These are phyloP conservation scores for Macroteleia sp. DNA, from an alignment of 2,888 invertebrate genomes.

Conservation along the genomic window DNA sequence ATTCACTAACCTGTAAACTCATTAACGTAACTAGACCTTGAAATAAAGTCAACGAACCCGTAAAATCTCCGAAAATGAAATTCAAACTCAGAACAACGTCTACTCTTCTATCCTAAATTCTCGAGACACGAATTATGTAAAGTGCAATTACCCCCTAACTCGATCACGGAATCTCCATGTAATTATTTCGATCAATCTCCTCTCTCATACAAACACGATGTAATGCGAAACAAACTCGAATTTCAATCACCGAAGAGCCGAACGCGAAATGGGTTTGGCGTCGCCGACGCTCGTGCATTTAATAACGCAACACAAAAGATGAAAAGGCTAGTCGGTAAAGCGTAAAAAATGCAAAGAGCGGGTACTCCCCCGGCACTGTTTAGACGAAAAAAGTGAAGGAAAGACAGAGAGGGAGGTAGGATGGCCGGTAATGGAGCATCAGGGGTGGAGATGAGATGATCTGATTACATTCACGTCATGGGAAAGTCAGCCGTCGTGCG, in stretches of 20 bases:
- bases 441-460: slow-evolving; percentile 71
- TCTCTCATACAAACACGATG: slow-evolving; percentile 15
- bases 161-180: slow-evolving; percentile 37
- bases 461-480: slow-evolving; percentile 82
- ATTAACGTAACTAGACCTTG: too few relatives aligned
- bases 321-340: slow-evolving; percentile 51
- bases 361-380: slow-evolving; percentile 43
- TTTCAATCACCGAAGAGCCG: slow-evolving; percentile 46
- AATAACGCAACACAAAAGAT: slow-evolving; percentile 57
- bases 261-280: slow-evolving; percentile 38
- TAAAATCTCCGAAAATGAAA: too few relatives aligned
- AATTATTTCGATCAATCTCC: slow-evolving; percentile 48
- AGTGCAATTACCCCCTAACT: slow-evolving; percentile 44
- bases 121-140: slow-evolving; percentile 22
- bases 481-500: slow-evolving; percentile 77
- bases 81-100: too few relatives aligned
- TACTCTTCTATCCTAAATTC: too few relatives aligned
- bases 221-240: slow-evolving; percentile 49
- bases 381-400: slow-evolving; percentile 44
- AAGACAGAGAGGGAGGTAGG: slow-evolving; percentile 14
- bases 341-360: slow-evolving; percentile 54
- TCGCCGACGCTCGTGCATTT: slow-evolving; percentile 46
- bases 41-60: too few relatives aligned
- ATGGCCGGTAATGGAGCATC: slow-evolving; percentile 66
- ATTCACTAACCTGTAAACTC: too few relatives aligned